Base-by-base conservation (phyloP, 2,797 vertebrate species). In the Hypotaenidia philippensis region DNA sequence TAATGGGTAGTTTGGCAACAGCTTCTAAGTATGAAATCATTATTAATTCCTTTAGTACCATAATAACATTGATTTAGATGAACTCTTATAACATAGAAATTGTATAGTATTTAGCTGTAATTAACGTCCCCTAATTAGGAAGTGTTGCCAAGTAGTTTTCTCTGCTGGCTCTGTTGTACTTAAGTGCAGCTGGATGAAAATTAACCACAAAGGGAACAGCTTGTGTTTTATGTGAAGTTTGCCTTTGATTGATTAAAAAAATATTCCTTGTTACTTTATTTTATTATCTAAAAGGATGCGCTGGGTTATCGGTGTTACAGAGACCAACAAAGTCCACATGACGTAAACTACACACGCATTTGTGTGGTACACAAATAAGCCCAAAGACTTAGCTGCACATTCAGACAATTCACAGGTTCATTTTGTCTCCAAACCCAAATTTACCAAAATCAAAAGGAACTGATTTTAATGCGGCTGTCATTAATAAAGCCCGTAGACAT, bases 11-110 rank as follows among this genome's bases (percentile, higher is more conserved):
- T 97, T 97, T 97, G 97, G 95, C 96, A 95, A 96, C 89, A 91
- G 87, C 96, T 85, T 91, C 96, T 57, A 91, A 90, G 89, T 93
- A 95, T 96, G 96, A 98, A 97, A 97, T 97, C 90, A 94, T 97
- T 98, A 97, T 98, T 98, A 98, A 98, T 97, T 98, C 96, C 91
- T 97, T 96, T 95, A 97, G 94, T 87, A 74, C 96, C 93, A 76
- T 97, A 97, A 98, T 98, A 97, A 97, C 98, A 96, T 97, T 97
- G 97, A 98, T 98, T 98, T 97, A 98, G 96, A 97, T 97, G 97
- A 97, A 97, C 95, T 89, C 97, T 97, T 98, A 88, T 96, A 97
- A 97, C 95, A 96, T 89, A 94, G 96, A 97, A 97, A 98, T 96
- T 97, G 91, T 97, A 96, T 96, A 96, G 97, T 97, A 97, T 98